Evolutionary conservation across 2,113 vertebrate species (phyloP).

Genomic region (Tyto alba): DNA sequence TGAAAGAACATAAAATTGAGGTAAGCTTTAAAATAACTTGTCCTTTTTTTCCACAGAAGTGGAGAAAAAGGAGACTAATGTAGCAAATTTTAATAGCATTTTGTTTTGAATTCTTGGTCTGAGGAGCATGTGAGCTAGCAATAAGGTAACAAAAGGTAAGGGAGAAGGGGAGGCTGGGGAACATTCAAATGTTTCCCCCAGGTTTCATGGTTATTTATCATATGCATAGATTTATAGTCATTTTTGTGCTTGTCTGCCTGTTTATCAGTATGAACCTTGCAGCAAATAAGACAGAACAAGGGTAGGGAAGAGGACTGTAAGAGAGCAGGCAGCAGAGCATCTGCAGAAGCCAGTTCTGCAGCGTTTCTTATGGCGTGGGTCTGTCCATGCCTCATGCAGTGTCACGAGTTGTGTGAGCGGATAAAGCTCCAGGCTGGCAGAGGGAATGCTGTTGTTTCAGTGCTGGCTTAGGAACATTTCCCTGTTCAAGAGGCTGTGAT

Average conservation of each 20-base stretch:
- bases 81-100: not conserved
- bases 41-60: not conserved
- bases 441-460: not conserved
- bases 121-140: not conserved
- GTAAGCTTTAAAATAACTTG: not conserved
- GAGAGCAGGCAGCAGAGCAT: accelerated
- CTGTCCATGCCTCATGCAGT: accelerated
- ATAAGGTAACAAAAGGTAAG: not conserved
- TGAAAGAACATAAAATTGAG: not conserved
- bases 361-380: not conserved
- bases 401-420: not conserved
- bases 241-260: not conserved
- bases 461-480: not conserved
- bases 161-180: not conserved
- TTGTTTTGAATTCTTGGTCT: not conserved
- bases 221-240: not conserved
- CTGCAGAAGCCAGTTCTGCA: not conserved
- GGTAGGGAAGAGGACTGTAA: not conserved
- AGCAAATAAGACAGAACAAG: not conserved
- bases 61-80: not conserved
- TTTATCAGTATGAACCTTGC: not conserved
- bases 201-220: not conserved
- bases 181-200: not conserved
- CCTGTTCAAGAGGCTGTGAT: not conserved
- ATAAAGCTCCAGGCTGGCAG: not conserved